Percentiles rank a stretch among this genome's conserved stretches.
These are phyloP conservation scores for Hydrozoanthus tunicans DNA, from an alignment of 64 coral and sea anemone genomes.

Conservation along the genomic window DNA sequence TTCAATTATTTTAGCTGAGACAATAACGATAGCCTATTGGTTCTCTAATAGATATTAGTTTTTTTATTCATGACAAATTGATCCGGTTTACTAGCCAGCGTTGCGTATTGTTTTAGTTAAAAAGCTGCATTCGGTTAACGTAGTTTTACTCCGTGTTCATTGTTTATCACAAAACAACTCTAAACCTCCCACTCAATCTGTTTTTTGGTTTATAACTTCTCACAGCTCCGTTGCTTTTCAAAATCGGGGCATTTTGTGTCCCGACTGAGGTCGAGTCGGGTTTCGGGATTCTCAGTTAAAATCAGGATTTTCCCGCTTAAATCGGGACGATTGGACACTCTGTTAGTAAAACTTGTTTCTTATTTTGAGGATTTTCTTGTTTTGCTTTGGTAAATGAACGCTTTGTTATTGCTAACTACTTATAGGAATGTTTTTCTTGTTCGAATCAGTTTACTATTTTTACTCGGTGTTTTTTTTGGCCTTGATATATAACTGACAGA, in stretches of 20 bases:
- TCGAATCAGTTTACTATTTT: not conserved
- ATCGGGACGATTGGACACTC: not conserved
- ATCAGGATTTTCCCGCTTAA: too few relatives aligned
- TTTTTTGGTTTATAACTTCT: too few relatives aligned
- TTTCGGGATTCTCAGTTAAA: too few relatives aligned
- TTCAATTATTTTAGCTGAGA: conserved; percentile 26
- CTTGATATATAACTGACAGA: not conserved
- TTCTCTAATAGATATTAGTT: conserved; percentile 14
- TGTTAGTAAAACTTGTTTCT: conserved; percentile 1
- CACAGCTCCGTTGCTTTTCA: too few relatives aligned
- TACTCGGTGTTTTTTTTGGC: not conserved
- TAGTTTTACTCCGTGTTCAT: too few relatives aligned
- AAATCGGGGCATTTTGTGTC: too few relatives aligned
- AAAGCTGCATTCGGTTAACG: too few relatives aligned
- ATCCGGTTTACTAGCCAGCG: too few relatives aligned
- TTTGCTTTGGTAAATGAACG: not conserved
- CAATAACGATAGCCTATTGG: conserved; percentile 2
- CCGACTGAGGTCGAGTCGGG: too few relatives aligned
- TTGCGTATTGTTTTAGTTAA: too few relatives aligned
- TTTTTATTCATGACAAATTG: not conserved
- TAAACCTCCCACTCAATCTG: too few relatives aligned
- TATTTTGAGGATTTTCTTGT: not conserved
- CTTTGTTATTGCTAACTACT: conserved; percentile 37
- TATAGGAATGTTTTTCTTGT: not conserved
- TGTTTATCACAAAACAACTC: too few relatives aligned